Base-by-base conservation (phyloP, 2,888 invertebrate species). In the Polyommatus icarus region DNA sequence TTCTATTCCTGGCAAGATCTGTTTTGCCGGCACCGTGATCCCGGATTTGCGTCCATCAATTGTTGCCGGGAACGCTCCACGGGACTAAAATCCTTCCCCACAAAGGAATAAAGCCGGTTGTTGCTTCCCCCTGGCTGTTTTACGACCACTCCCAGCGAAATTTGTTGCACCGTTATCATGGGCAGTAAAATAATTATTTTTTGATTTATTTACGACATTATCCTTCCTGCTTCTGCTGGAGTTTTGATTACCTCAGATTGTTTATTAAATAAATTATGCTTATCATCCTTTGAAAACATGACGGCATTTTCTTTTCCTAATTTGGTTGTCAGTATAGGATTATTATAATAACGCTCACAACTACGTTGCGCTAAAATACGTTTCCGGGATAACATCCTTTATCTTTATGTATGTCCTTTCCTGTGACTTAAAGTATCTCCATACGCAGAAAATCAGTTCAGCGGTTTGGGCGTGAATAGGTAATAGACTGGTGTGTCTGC, bases 1-100 rank as follows among this genome's bases (percentile, higher is more conserved):
- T n/a, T 36, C 73, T 73, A 73, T 73, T 73, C 15, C 73, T 73
- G 73, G 73, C n/a, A 46, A 40, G 40, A 20, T 40, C 73, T 73
- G 73, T 73, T 73, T 73, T 73, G 40, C 73, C 24, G 67, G 29
- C 61, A 61, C 12, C 61, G 67, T 67, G 32, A 67, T 67, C 67
- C 67, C 29, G 29, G 67, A 32, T 32, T 67, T 67, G 29, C 67
- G 67, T 67, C 67, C 29, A 32, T 67, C 29, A 67, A 67, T 67
- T 67, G 67, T 67, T 67, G 67, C 67, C 29, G 67, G 67, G 15
- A 15, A 67, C 29, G 29, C 67, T 67, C 12, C 67, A 67, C 12
- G 15, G 18, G 15, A 67, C 29, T 67, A 15, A 32, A 29, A 67
- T 29, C 67, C 29, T 67, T 20, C 4, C 5, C 15, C 15, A 15